Evolutionary conservation across 30 jellyfish, hydroid and myxozoan species (phyloP).

Genomic region (Sanderia malayensis): DNA sequence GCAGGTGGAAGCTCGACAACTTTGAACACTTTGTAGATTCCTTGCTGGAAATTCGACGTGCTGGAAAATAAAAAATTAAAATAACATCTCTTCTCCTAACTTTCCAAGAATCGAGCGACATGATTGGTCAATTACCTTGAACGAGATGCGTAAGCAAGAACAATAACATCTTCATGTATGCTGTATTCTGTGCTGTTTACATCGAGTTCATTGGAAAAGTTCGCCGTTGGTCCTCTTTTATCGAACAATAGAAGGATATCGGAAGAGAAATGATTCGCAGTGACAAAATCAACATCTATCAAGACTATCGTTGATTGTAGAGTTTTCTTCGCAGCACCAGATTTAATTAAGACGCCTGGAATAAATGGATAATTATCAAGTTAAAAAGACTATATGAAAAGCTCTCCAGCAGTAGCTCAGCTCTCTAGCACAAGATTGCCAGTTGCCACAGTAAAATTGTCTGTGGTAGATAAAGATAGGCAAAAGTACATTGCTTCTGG

Average conservation of each 20-base stretch:
- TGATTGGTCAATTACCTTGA: constrained; percentile 35
- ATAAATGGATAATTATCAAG: too few relatives aligned
- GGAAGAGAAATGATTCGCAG: constrained; percentile 46
- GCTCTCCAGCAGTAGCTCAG: too few relatives aligned
- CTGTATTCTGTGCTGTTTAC: constrained; percentile 38
- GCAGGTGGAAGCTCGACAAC: constrained; percentile 69
- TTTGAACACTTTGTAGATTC: constrained; percentile 62
- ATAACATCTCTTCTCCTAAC: too few relatives aligned
- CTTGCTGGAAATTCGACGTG: constrained; percentile 55
- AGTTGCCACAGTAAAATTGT: too few relatives aligned
- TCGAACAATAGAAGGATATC: constrained; percentile 80
- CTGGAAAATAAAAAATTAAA: constrained; percentile 41
- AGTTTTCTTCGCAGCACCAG: constrained; percentile 9
- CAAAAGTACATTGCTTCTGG: too few relatives aligned
- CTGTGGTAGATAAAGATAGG: too few relatives aligned
- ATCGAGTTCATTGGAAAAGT: constrained; percentile 52
- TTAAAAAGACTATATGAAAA: too few relatives aligned
- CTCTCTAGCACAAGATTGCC: too few relatives aligned
- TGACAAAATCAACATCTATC: constrained; percentile 68
- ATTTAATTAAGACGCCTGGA: constrained; percentile 56
- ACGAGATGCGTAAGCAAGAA: constrained; percentile 81
- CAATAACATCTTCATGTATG: constrained; percentile 66
- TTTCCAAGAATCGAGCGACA: background rate
- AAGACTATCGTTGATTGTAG: constrained; percentile 39
- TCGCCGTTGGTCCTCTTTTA: constrained; percentile 62